Evolutionary conservation across 2,113 vertebrate genomes (phyloP), one percentile per base, ranked within the genome.

Genomic region (Zosterops hypoxanthus): DNA sequence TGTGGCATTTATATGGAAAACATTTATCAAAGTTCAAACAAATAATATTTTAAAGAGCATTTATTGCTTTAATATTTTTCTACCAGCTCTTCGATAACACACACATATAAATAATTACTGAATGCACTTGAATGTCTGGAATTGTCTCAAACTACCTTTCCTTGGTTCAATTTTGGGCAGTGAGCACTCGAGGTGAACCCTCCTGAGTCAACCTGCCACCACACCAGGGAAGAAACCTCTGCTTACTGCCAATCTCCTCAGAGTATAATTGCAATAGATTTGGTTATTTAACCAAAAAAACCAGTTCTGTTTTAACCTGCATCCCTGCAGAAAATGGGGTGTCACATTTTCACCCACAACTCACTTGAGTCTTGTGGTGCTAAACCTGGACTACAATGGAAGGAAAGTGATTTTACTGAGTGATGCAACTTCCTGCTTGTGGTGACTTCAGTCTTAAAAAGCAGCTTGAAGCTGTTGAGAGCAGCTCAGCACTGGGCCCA

Each of bases 11-110:
- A 91, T 77, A 96, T 49, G 47, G 75, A 94, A 96, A 97, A 78
- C 18, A 57, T 91, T 93, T 88, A 90, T 96, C 88, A 85, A 64
- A 85, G 86, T 94, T 95, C 86, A 94, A 96, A 96, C 73, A 80
- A 94, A 63, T 65, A 75, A 64, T 49, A 86, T 56, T 92, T 86
- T 63, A 91, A 96, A 63, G 87, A 82, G 9, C 92, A 92, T 95
- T 96, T 92, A 96, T 76, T 57, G 80, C 86, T 97, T 96, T 88
- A 88, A 86, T 96, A 81, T 89, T 97, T 96, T 96, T 76, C 86
- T 96, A 88, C 75, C 46, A 59, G 79, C 59, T 83, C 76, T 94
- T 72, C 8, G 20, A 80, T 82, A 82, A 21, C 5, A 41, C 63
- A 82, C 49, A 72, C 49, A 50, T n/a, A 92, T 31, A 78, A 88